These are phyloP conservation scores for Caenorhabditis virilis DNA, from an alignment of 2,888 invertebrate species.

Conservation along the genomic window DNA sequence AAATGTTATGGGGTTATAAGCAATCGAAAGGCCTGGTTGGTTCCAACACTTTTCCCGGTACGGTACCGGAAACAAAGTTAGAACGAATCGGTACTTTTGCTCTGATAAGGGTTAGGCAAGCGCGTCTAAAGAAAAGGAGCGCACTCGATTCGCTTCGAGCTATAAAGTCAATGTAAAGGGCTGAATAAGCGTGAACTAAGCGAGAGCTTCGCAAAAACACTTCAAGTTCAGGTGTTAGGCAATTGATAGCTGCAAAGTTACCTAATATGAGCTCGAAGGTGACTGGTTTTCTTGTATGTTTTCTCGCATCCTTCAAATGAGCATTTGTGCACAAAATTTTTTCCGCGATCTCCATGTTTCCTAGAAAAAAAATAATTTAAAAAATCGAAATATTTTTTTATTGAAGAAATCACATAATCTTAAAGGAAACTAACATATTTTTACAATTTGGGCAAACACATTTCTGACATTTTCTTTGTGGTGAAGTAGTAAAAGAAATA, in stretches of 20 bases:
- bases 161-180: not conserved
- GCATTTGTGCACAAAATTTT: slow-evolving; percentile 32
- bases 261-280: slow-evolving; percentile 46
- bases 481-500: slow-evolving; percentile 9
- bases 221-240: no score
- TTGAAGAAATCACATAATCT: no score
- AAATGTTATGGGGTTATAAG: no score
- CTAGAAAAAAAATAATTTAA: slow-evolving; percentile 10
- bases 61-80: no score
- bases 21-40: not conserved
- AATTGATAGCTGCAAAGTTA: not conserved
- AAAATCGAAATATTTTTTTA: no score
- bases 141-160: not conserved
- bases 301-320: slow-evolving; percentile 31
- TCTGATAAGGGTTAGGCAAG: no score
- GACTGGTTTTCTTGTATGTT: slow-evolving; percentile 48
- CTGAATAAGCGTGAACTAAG: slow-evolving; percentile 1
- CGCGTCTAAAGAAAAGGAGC: no score
- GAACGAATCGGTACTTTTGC: no score
- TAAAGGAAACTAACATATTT: slow-evolving; percentile 36
- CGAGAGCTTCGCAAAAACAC: not conserved
- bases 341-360: slow-evolving; percentile 26
- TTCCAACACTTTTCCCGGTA: not conserved
- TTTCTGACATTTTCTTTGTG: slow-evolving; percentile 33
- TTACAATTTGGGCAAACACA: slow-evolving; percentile 47